These are phyloP conservation scores for Ptychadena robeensis DNA, from an alignment of 2,797 vertebrate species.

Conservation along the genomic window DNA sequence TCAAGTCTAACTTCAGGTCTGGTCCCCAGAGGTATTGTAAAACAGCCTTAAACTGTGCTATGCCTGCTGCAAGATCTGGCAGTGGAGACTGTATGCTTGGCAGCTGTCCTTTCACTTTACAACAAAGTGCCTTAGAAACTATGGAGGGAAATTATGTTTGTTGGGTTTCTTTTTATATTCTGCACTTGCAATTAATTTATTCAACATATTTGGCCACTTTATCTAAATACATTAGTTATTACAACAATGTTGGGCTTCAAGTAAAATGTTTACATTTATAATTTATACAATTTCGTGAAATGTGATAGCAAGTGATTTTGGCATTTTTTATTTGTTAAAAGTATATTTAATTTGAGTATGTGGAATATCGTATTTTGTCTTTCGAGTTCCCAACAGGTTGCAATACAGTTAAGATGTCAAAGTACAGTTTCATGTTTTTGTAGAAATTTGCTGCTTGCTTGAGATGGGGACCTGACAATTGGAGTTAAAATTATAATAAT, in stretches of 20 bases:
- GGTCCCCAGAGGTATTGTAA: constrained; percentile 38
- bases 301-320: neutral
- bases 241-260: neutral
- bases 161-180: neutral
- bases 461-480: no score
- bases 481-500: no score
- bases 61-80: constrained; percentile 20
- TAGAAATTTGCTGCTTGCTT: neutral
- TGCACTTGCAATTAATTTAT: neutral
- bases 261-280: neutral
- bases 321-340: neutral
- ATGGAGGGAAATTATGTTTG: constrained; percentile 4
- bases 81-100: constrained; percentile 2
- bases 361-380: no score
- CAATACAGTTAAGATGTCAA: neutral
- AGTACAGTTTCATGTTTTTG: neutral
- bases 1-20: constrained; percentile 46
- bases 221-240: no score
- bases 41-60: constrained; percentile 23
- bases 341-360: neutral
- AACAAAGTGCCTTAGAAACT: neutral
- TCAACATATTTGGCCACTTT: no score
- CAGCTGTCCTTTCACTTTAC: neutral
- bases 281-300: neutral
- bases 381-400: neutral